phyloP scores from a whole-genome alignment of 30 jellyfish, hydroid and myxozoan species.

The Aurelia sp. region DNA sequence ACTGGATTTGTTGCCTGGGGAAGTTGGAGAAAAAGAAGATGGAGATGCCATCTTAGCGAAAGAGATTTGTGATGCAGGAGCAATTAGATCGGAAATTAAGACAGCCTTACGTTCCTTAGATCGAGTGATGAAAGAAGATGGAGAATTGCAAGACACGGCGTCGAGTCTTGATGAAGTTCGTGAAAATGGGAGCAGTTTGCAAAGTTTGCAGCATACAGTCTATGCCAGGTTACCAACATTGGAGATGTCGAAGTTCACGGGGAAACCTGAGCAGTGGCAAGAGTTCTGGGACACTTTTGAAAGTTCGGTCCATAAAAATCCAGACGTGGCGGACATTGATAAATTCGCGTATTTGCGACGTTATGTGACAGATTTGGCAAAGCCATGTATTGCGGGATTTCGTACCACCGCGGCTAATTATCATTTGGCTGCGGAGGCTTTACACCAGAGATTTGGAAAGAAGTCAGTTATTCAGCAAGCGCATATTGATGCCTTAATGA shows the following conservation, averaged over 20 bases:
- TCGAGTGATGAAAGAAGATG: no score
- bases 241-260: background rate
- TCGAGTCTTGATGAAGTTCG: no score
- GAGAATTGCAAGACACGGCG: no score
- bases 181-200: no score
- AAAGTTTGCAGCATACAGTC: no score
- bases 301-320: slow-evolving; percentile 28
- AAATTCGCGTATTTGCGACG: slow-evolving; percentile 1
- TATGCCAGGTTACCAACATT: background rate
- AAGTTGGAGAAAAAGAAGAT: slow-evolving; percentile 2
- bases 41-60: background rate
- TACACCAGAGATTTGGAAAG: no score
- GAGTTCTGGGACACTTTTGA: slow-evolving; percentile 51
- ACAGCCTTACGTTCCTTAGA: slow-evolving; percentile 11
- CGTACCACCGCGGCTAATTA: no score
- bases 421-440: no score
- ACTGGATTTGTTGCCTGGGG: slow-evolving; percentile 5
- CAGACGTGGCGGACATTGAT: background rate
- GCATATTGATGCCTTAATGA: background rate
- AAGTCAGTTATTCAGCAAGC: no score
- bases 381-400: background rate
- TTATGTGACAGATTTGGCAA: slow-evolving; percentile 22
- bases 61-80: slow-evolving; percentile 11
- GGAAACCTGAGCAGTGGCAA: slow-evolving; percentile 4
- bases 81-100: background rate